A percentile compares a stretch with the other conserved stretches of the same genome.
These are phyloP conservation scores for Tenualosa ilisha DNA, from an alignment of 2,797 vertebrate species.

Conservation along the genomic window DNA sequence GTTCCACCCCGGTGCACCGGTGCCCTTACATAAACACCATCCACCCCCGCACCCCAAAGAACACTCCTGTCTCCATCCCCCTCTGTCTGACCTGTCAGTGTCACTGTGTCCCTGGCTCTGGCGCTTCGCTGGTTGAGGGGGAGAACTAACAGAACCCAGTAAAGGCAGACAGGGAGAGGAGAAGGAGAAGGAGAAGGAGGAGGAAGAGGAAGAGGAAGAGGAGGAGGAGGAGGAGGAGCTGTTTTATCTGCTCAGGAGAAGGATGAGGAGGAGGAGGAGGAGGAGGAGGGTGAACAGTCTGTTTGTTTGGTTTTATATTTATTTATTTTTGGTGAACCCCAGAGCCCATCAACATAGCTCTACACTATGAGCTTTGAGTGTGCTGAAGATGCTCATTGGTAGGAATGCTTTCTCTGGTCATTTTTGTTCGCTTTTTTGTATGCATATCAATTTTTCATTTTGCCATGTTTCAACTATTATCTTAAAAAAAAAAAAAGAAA, in stretches of 20 bases:
- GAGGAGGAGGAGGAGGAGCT: background rate
- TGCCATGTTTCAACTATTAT: constrained; percentile 22
- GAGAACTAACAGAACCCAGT: background rate
- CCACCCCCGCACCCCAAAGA: background rate
- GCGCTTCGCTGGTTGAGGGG: background rate
- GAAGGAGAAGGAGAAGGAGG: background rate
- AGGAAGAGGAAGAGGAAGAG: background rate
- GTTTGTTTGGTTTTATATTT: too few relatives aligned
- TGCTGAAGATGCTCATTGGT: background rate
- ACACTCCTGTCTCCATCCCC: background rate
- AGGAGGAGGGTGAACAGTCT: background rate
- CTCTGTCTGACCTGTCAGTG: background rate
- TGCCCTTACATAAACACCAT: background rate
- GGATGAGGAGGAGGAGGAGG: background rate
- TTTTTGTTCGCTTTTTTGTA: constrained; percentile 39
- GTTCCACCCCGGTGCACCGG: background rate
- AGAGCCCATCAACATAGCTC: background rate
- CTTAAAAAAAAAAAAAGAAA: constrained; percentile 51
- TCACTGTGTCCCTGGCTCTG: background rate
- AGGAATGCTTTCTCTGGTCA: background rate
- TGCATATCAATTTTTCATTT: constrained; percentile 42
- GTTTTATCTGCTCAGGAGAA: background rate
- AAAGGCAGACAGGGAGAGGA: background rate
- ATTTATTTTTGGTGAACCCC: background rate
- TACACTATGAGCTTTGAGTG: background rate